phyloP scores from a whole-genome alignment of 1,140 invertebrate genomes.

The Venturia canescens region DNA sequence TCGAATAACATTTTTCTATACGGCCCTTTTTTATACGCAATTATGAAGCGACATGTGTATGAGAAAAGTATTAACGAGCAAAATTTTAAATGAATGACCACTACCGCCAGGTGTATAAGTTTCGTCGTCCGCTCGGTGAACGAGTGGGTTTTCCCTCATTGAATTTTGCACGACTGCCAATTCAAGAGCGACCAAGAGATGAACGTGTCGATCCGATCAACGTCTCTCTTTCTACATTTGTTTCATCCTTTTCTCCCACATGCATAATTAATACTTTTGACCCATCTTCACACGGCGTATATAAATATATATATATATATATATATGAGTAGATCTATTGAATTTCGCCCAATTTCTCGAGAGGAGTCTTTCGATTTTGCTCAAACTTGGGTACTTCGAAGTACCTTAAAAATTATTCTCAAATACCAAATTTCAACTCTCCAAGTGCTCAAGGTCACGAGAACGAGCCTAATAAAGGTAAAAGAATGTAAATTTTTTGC shows the following conservation, averaged over 20 bases:
- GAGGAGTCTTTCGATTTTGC: too few relatives aligned
- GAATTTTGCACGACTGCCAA: conserved; percentile 2
- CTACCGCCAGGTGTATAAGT: background rate
- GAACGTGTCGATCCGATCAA: conserved; percentile 28
- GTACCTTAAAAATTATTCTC: too few relatives aligned
- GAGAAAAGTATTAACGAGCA: conserved; percentile 1
- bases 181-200: conserved; percentile 7
- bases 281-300: background rate
- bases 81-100: background rate
- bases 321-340: too few relatives aligned
- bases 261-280: conserved; percentile 31
- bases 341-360: too few relatives aligned
- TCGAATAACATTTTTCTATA: background rate
- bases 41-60: background rate
- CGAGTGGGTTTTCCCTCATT: conserved; percentile 27
- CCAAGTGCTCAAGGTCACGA: too few relatives aligned
- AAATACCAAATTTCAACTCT: too few relatives aligned
- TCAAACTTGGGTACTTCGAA: too few relatives aligned
- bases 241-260: conserved; percentile 8
- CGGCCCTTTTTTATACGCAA: conserved; percentile 1
- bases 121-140: background rate
- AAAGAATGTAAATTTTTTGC: too few relatives aligned
- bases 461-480: too few relatives aligned
- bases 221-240: background rate
- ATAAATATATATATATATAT: background rate